Evolutionary conservation across 2,797 vertebrate genomes (phyloP), one percentile per base, ranked within the genome.

Genomic region (Kryptolebias ocellatus): DNA sequence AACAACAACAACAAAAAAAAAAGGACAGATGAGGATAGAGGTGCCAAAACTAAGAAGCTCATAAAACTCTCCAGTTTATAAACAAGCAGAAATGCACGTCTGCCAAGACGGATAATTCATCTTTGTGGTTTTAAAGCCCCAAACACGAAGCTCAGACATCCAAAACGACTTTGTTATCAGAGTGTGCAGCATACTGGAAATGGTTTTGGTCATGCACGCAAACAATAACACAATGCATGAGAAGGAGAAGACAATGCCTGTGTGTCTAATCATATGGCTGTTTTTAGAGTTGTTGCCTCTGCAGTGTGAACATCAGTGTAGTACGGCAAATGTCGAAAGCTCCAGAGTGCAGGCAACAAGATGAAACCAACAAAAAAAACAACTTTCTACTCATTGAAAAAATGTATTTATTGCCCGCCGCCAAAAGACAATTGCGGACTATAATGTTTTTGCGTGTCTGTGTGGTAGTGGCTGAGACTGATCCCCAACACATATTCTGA

Each of bases 61-160:
- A 77, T 81, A 85, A 42, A 86, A 88, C 61, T 77, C 59, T 64
- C 83, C 63, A 52, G 67, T 79, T 83, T 78, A 80, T 83, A 86
- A 90, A 86, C 87, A 82, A 78, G 73, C 60, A 67, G 50, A 71
- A 79, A 87, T 55, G 56, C 63, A 70, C 16, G 67, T 47, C 72
- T 85, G 83, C 83, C 89, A 87, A 69, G 60, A 83, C 14, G 72
- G 60, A 87, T 86, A 81, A 80, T 87, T 88, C 77, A 83, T 81
- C 72, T 76, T 79, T 63, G 39, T 28, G 64, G 68, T 57, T 89
- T 74, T 53, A 67, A 76, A 87, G 50, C 49, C 37, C 29, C 52
- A 49, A 82, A 74, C 60, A 72, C 55, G 78, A 62, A 74, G 64
- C 58, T 61, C 61, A 72, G 44, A 87, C 63, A 69, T 80, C 53